Base-by-base conservation (phyloP, 2,888 invertebrate genomes). In the Poecilus cupreus region DNA sequence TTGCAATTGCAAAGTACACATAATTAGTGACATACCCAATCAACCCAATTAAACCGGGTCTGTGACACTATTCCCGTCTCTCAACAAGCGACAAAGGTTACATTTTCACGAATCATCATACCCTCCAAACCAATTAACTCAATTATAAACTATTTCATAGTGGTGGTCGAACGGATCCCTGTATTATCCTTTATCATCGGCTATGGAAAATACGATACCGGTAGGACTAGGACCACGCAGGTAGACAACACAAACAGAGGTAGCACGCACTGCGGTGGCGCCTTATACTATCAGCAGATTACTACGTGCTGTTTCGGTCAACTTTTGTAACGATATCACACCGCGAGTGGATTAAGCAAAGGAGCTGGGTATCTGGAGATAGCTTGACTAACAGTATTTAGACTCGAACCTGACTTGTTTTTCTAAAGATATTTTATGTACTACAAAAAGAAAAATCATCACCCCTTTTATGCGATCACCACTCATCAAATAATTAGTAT, bases 201-300 rank as follows among this genome's bases (percentile, higher is more conserved):
- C 6, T n/a, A 39, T 20, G 54, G 54, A 76, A 76, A 54, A 76
- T 76, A 57, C 57, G 76, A 76, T 76, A 76, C 76, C 74, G 49
- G 51, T 13, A 24, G 54, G 76, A 54, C 13, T 26, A 13, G 20
- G 11, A 46, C 18, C 76, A 76, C 13, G 57, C 16, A 76, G 18
- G 46, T 18, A 24, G 3, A 8, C 8, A 18, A 3, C 13, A 8
- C 37, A 32, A 37, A n/a, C 70, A 70, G n/a, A 70, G 70, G 49
- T 13, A 49, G 49, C 11, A 13, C 46, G 46, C 16, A 5, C 10
- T 32, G 32, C 4, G 5, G 2, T 32, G 32, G 32, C 32, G 32
- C 32, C 32, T 32, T 49, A 49, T 5, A 16, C 49, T 16, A 49
- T 49, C 16, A 8, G 16, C 6, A 49, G 49, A 49, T 49, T 49